These are phyloP conservation scores for Maccullochella peelii DNA, from an alignment of 2,113 vertebrate genomes.

Conservation along the genomic window DNA sequence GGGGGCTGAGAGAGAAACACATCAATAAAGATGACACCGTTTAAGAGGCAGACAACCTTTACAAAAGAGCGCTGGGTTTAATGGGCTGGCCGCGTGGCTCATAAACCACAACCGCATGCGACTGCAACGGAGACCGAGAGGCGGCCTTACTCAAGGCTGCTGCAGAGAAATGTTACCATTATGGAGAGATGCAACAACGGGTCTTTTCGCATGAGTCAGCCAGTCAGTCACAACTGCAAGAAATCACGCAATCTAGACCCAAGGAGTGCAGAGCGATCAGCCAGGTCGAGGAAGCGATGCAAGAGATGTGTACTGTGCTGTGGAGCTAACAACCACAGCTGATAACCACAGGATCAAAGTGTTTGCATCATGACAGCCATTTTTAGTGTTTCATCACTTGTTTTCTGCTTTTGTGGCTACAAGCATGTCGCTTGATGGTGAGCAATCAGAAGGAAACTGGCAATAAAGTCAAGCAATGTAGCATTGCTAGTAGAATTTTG, in stretches of 20 bases:
- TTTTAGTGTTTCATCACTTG: background rate
- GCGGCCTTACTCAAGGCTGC: slow-evolving; percentile 58
- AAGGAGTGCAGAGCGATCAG: slow-evolving; percentile 1
- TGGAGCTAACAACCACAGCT: background rate
- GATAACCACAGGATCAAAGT: background rate
- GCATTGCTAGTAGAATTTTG: background rate
- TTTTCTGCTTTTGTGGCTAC: background rate
- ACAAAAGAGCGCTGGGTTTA: slow-evolving; percentile 85
- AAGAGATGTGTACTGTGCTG: background rate
- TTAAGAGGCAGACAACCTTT: slow-evolving; percentile 89
- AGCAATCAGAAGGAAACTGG: slow-evolving; percentile 2
- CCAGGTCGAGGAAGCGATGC: background rate
- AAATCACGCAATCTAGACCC: slow-evolving; percentile 33
- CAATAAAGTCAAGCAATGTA: background rate
- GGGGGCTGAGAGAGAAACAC: slow-evolving; percentile 71
- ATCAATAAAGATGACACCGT: slow-evolving; percentile 86
- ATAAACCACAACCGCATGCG: slow-evolving; percentile 77
- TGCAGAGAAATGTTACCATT: slow-evolving; percentile 50
- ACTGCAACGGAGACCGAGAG: slow-evolving; percentile 54
- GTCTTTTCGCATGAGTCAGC: slow-evolving; percentile 44
- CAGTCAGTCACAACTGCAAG: slow-evolving; percentile 42
- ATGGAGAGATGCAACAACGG: background rate
- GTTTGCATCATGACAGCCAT: background rate
- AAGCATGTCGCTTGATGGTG: background rate
- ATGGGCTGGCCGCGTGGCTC: slow-evolving; percentile 78